Evolutionary conservation across 53 echinoderm and acorn worm genomes (phyloP), one percentile per base, ranked within the genome.

Genomic region (Patiria pectinifera): DNA sequence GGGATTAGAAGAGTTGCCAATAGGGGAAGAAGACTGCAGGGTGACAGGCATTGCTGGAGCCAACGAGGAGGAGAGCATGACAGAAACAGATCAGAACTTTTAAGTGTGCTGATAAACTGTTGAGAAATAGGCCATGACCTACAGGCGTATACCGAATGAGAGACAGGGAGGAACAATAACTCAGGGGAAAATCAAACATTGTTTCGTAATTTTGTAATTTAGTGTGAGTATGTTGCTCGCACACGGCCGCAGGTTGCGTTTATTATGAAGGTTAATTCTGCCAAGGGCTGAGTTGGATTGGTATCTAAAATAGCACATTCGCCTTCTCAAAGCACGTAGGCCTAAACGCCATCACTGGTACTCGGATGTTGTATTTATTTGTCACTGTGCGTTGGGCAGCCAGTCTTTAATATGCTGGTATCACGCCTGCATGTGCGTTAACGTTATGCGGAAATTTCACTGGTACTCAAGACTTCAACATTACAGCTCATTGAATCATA

Each of bases 281-380:
- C 76, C 3, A 4, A 10, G 76, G 76, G 76, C 25, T 24, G 25
- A 76, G 76, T 76, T 76, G 9, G 76, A 0, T 24, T 66, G 19
- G 19, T 66, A 15, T 66, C 66, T 18, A 24, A 43, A 76, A n/a
- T 24, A 76, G 26, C 76, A 76, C 76, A n/a, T 76, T 26, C 11
- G 76, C 25, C 76, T 26, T 76, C 43, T 71, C 25, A 76, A 76
- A 43, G 76, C 76, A 76, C 35, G 76, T 76, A 76, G 35, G 35
- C 35, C 35, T 35, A 35, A n/a, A n/a, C 19, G 66, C 66, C 1
- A 66, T 15, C 66, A 14, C 60, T 13, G 15, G 19, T 14, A 14
- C 19, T 66, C 19, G 66, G 66, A 66, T 66, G 15, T 14, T 11
- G 53, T 53, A 8, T 53, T 35, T 66, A 18, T 3, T 7, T 66